Base-by-base conservation (phyloP, 2,888 invertebrate species). In the Drosophila niveifrons region DNA sequence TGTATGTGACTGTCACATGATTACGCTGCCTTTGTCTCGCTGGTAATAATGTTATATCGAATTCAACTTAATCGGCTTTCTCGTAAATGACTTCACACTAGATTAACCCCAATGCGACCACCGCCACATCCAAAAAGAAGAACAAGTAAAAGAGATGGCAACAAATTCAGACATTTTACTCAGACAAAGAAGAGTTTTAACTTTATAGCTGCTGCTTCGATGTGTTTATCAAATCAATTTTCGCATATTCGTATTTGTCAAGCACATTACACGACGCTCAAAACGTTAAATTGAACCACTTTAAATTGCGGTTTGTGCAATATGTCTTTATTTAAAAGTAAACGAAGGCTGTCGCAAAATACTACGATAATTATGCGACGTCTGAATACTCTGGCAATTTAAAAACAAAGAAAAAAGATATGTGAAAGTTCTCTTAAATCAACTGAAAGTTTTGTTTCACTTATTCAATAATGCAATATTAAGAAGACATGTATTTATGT, bases 31-130 rank as follows among this genome's bases (percentile, higher is more conserved):
- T 31, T 59, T 59, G 59, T 59, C 50, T 36, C 11, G 52, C 52
- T 34, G 15, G 18, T 64, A 65, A 72, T 71, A 71, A 67, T 65
- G 68, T 50, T 66, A 68, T 57, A 75, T 72, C 62, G 63, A 57
- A 36, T 59, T 56, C 23, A 44, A 52, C 41, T 17, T 43, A 65
- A 71, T 71, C 68, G 66, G 51, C n/a, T 41, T 52, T 28, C 50
- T 55, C 62, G 65, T 66, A 64, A 78, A 72, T 74, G 80, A 58
- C 75, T 85, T 82, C 63, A 85, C 82, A 73, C 73, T 75, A 85
- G 82, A 82, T 82, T 85, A 82, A 58, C 44, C 68, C 43, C 34
- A 46, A 53, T 23, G 46, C 59, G 41, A 34, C 50, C 43, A 11
- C n/a, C 6, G 23, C 6, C 23, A 23, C 48, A 15, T n/a, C 31